phyloP scores from a whole-genome alignment of 2,113 vertebrate genomes.

The Psephotus haematonotus region DNA sequence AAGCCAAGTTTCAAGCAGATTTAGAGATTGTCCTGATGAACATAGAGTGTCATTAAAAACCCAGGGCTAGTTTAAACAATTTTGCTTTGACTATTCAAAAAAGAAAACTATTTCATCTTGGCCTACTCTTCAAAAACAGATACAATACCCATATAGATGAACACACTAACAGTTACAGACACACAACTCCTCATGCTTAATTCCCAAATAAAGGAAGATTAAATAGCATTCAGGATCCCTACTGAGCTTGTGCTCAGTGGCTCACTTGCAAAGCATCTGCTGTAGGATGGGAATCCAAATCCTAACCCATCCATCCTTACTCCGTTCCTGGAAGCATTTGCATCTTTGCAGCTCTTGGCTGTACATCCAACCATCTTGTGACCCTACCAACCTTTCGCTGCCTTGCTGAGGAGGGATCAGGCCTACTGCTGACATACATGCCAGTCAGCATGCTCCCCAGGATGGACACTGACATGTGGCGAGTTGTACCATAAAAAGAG shows the following conservation, averaged over 20 bases:
- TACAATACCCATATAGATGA: neutral
- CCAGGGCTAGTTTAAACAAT: neutral
- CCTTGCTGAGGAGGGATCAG: neutral
- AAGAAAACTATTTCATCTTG: neutral
- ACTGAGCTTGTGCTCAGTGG: neutral
- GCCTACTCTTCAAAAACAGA: neutral
- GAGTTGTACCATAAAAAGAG: neutral
- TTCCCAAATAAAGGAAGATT: neutral
- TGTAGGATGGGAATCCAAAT: neutral
- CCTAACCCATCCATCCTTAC: neutral
- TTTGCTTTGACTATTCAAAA: neutral
- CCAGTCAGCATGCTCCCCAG: fast-evolving
- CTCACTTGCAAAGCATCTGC: neutral
- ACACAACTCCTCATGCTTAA: neutral
- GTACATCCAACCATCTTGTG: neutral
- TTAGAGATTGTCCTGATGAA: slow-evolving; percentile 53
- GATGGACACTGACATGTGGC: fast-evolving
- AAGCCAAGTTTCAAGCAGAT: slow-evolving; percentile 27
- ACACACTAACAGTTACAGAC: neutral
- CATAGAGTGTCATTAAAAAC: slow-evolving; percentile 10
- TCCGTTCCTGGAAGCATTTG: neutral
- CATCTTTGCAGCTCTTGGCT: neutral
- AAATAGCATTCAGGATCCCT: neutral
- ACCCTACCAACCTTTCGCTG: neutral
- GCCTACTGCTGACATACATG: neutral